Evolutionary conservation across 2,797 vertebrate species (phyloP), one percentile per base, ranked within the genome.

Genomic region (Cuculus canorus): DNA sequence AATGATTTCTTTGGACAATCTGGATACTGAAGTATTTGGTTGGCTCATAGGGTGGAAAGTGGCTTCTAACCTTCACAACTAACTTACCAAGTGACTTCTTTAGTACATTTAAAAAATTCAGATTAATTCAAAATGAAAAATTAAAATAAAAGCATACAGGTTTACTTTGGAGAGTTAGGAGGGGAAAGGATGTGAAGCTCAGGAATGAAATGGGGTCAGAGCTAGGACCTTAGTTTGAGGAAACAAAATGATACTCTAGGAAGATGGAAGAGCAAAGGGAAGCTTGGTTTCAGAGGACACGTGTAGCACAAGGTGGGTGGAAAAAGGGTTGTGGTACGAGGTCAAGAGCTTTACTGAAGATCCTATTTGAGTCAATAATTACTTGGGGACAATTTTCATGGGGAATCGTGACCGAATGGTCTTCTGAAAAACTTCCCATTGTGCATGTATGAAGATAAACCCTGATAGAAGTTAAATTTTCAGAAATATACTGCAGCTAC

Each of bases 231-330:
- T 37, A 21, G 13, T 65, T 64, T 57, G 41, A 59, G 32, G 9
- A 86, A 84, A 39, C 65, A 63, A 15, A 25, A 2, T 54, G 50
- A 30, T 45, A 16, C 2, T 52, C 19, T 13, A 13, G 32, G 27
- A 79, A 27, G 27, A 43, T 33, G 9, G 32, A 68, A 63, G 23
- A 14, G 33, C 0, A 0, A 75, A 33, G 4, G 14, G 48, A 77
- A 30, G 8, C 9, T 48, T 73, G 18, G 3, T 48, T 71, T 71
- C 6, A 15, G 9, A 13, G 11, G 12, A 2, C 15, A 14, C 19
- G 28, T 5, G 17, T 59, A 43, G 14, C 7, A 48, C 0, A 0
- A 85, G 27, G 17, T n/a, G 16, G 2, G 5, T 63, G 12, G 33
- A 7, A 35, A 64, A 86, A n/a, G 7, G 11, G 3, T 25, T 32